Evolutionary conservation across 2,797 vertebrate species (phyloP), one percentile per base, ranked within the genome.

Genomic region (Melanotaenia maccullochi): DNA sequence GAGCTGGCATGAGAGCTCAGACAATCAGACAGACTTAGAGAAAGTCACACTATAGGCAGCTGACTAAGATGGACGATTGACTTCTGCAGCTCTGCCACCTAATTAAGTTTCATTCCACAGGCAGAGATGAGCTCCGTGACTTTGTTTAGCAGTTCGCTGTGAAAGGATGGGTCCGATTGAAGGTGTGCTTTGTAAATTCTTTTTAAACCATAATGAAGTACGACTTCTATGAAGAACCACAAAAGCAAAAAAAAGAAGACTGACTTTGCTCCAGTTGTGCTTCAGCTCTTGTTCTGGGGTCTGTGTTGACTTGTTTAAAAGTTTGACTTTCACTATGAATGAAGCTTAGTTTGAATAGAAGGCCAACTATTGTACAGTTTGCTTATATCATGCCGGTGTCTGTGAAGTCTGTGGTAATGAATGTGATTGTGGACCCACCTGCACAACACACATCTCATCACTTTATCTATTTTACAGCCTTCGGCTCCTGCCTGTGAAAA

Each of bases 1-100:
- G 97, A 99, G 86, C 96, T 97, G 13, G 96, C 96, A 67, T 96
- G 94, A 92, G 85, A 3, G 33, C 63, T 60, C 56, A 38, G 44
- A 32, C 6, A 32, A 5, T 32, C 32, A 32, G 32, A 68, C 22
- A 9, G 60, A 74, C 78, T 51, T 51, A 72, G 51, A 38, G 62
- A 65, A 70, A 73, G 68, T 55, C 62, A 62, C 61, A 9, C 51
- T 49, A 66, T 24, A 3, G 71, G 70, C 78, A 81, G 82, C 77
- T 82, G 83, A 81, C 60, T 24, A 67, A 76, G 75, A 72, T 18
- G 78, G 60, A 77, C 32, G 4, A 35, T 64, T 36, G 11, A 9
- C 20, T 56, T 25, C 16, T 35, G 28, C 51, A 33, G 54, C 60
- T 63, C 56, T 22, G 54, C 59, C 9, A 1, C 20, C 25, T 28